These are phyloP conservation scores for Eustalomyia histrio DNA, from an alignment of 2,888 invertebrate species.

Conservation along the genomic window DNA sequence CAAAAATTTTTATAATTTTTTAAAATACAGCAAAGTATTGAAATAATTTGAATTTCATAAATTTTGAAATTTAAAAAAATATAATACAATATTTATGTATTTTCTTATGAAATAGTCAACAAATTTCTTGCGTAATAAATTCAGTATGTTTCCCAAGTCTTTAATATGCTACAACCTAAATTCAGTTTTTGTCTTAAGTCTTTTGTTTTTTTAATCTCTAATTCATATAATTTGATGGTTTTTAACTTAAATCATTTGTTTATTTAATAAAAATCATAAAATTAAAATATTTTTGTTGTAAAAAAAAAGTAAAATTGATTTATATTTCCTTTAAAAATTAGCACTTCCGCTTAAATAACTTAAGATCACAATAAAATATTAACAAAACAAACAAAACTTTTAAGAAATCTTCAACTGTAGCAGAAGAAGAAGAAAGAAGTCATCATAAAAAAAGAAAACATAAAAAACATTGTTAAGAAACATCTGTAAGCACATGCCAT, in stretches of 20 bases:
- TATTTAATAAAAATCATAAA: constrained; percentile 1
- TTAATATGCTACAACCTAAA: background rate
- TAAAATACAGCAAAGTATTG: too few species aligned
- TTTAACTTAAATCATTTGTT: background rate
- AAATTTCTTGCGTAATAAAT: background rate
- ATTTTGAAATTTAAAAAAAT: background rate
- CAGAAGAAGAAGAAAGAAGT: constrained; percentile 13
- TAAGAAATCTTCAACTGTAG: constrained; percentile 4
- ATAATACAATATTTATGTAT: background rate
- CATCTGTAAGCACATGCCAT: constrained; percentile 61
- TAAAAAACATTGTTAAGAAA: constrained; percentile 16
- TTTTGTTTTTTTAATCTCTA: constrained; percentile 44
- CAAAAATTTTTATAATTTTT: too few species aligned
- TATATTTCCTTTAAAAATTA: constrained; percentile 65
- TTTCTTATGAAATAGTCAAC: background rate
- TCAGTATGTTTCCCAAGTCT: constrained; percentile 25
- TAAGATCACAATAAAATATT: constrained; percentile 47
- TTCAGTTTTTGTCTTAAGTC: constrained; percentile 64
- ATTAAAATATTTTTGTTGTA: background rate
- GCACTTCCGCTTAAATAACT: constrained; percentile 64
- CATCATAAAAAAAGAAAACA: constrained; percentile 33
- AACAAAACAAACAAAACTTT: constrained; percentile 46
- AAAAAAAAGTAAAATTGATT: constrained; percentile 55
- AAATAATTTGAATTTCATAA: too few species aligned
- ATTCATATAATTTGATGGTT: constrained; percentile 6